Base-by-base conservation (phyloP, 2,888 invertebrate genomes). In the Folsomia candida region DNA sequence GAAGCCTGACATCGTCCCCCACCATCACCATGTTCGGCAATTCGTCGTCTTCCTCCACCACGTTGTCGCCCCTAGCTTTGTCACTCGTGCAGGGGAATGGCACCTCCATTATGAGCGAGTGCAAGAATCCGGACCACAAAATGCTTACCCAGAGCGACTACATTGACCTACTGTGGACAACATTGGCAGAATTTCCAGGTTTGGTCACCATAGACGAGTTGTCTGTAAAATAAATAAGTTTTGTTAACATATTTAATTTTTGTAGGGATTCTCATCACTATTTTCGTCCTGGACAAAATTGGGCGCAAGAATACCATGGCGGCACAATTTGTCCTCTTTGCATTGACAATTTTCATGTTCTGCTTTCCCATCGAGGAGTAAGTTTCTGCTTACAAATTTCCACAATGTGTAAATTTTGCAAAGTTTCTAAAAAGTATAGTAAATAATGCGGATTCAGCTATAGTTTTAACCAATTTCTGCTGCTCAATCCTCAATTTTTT, bases 281-380 rank as follows among this genome's bases (percentile, higher is more conserved):
- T 94, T 81, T 90, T 91, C 78, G 88, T 94, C 1, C 94, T 97
- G 75, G 96, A 97, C 83, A 89, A 89, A 83, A 90, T 92, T 81
- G 97, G 96, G 11, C 86, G 95, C 26, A 94, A 93, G 82, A 90
- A 89, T 81, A 97, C 96, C 0, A 96, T 97, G 93, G 94, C 94
- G 0, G 85, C 91, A n/a, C 95, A 97, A 82, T 93, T 96, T 82
- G 86, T 93, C 11, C 87, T 92, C 78, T 97, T 93, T 82, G 89
- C 93, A 0, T 82, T 90, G 1, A 86, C 86, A 80, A 85, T 85
- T 22, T 82, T 85, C 57, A 70, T 72, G 6, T 80, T 80, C 57
- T 72, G 76, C 28, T 79, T 79, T 66, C 76, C 73, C n/a, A 74
- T 80, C 37, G 67, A 73, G 28, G 88, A 88, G 90, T 90, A 85